Evolutionary conservation across 2,888 invertebrate species (phyloP).

Genomic region (Poecilobothrus nobilitatus): DNA sequence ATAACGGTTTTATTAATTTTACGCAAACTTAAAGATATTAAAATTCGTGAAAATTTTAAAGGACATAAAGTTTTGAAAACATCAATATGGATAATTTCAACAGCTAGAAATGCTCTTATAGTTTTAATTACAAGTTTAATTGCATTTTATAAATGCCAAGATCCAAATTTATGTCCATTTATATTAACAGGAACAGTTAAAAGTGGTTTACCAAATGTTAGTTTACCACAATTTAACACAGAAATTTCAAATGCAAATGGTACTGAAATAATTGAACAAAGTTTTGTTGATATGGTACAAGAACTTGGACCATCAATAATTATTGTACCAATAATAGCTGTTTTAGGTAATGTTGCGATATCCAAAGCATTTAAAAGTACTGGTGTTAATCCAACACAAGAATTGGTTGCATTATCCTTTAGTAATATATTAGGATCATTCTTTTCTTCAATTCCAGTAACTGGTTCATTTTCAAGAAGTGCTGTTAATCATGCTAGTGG

Average conservation of each 20-base stretch:
- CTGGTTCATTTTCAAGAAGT: constrained; percentile 80
- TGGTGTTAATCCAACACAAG: constrained; percentile 81
- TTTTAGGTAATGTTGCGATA: constrained; percentile 89
- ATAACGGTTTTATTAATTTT: constrained; percentile 64
- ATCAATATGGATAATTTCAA: constrained; percentile 66
- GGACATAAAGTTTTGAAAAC: constrained; percentile 48
- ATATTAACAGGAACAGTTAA: constrained; percentile 63
- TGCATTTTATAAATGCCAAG: constrained; percentile 52
- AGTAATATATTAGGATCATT: constrained; percentile 83
- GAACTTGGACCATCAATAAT: constrained; percentile 78
- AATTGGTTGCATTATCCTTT: constrained; percentile 74
- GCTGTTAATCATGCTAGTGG: constrained; percentile 95
- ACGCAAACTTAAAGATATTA: constrained; percentile 66
- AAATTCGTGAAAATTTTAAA: constrained; percentile 35
- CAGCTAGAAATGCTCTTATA: constrained; percentile 75
- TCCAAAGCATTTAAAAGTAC: constrained; percentile 87
- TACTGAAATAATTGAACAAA: constrained; percentile 30
- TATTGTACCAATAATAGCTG: constrained; percentile 80
- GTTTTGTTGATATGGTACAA: constrained; percentile 42
- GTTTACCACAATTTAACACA: constrained; percentile 64
- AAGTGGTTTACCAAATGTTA: constrained; percentile 59
- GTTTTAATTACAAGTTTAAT: constrained; percentile 55
- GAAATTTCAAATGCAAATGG: constrained; percentile 35
- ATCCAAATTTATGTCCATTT: constrained; percentile 48
- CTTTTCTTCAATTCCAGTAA: constrained; percentile 83